phyloP scores from a whole-genome alignment of 2,113 vertebrate genomes.

The Motacilla alba region DNA sequence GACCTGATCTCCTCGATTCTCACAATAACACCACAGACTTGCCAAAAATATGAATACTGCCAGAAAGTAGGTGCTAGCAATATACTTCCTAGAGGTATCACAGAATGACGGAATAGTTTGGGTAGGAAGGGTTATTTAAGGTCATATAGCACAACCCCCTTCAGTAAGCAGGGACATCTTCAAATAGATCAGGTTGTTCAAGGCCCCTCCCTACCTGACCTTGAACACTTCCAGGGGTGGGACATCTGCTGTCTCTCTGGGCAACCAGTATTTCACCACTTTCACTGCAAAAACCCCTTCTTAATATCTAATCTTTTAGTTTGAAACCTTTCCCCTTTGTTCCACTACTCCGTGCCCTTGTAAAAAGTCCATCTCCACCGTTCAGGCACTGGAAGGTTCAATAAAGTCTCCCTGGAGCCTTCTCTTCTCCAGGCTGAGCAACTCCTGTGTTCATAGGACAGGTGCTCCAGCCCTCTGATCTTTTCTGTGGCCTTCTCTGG shows the following conservation, averaged over 20 bases:
- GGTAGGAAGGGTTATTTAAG: not conserved
- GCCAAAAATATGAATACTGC: not conserved
- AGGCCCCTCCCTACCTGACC: not conserved
- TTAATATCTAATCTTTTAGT: not conserved
- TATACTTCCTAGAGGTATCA: not conserved
- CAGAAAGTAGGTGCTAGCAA: not conserved
- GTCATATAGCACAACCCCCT: not conserved
- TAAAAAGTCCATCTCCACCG: not conserved
- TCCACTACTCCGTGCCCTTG: not conserved
- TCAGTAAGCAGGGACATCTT: not conserved
- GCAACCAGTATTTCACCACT: not conserved
- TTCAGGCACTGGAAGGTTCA: not conserved
- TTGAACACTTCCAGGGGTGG: not conserved
- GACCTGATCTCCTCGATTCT: not conserved
- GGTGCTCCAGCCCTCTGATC: not conserved
- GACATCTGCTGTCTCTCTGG: not conserved
- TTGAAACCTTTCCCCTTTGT: not conserved
- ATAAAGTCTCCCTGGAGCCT: not conserved
- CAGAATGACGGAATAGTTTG: not conserved
- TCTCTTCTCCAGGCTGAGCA: not conserved
- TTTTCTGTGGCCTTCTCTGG: not conserved
- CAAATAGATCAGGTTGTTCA: not conserved
- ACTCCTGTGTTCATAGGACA: not conserved
- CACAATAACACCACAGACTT: not conserved
- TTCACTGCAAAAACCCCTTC: not conserved